Percentiles rank a stretch among this genome's conserved stretches.
phyloP scores from a whole-genome alignment of 2,797 vertebrate genomes.

The Apogon talboti region DNA sequence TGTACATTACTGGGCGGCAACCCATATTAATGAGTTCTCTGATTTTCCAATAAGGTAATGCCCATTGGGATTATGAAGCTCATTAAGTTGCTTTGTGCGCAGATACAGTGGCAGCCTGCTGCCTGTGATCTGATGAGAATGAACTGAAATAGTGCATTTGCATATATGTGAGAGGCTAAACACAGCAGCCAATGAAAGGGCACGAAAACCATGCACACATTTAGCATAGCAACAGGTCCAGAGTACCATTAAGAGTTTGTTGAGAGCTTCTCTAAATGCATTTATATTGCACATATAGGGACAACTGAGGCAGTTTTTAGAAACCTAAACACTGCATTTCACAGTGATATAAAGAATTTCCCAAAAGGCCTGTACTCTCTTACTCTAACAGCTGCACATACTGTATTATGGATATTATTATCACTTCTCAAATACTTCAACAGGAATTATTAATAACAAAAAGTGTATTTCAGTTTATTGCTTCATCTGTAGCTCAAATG shows the following conservation, averaged over 20 bases:
- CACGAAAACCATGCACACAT: slow-evolving; percentile 37
- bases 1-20: slow-evolving; percentile 24
- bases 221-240: slow-evolving; percentile 42
- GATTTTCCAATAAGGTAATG: slow-evolving; percentile 61
- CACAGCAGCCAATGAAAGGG: slow-evolving; percentile 41
- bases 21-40: slow-evolving; percentile 43
- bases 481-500: not conserved
- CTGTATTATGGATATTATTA: not conserved
- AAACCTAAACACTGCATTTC: not conserved
- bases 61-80: slow-evolving; percentile 54
- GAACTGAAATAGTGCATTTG: slow-evolving; percentile 64
- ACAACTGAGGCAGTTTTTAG: not conserved
- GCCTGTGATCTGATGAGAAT: slow-evolving; percentile 53
- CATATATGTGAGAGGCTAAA: slow-evolving; percentile 54
- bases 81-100: slow-evolving; percentile 60
- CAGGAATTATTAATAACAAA: not conserved
- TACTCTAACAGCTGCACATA: too few relatives aligned
- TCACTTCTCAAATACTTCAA: not conserved
- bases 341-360: not conserved
- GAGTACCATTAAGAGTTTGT: not conserved
- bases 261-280: not conserved
- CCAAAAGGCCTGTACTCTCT: not conserved
- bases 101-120: slow-evolving; percentile 33
- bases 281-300: not conserved
- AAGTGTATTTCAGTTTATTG: not conserved